Base-by-base conservation (phyloP, 2,797 vertebrate species). In the Mallotus villosus region DNA sequence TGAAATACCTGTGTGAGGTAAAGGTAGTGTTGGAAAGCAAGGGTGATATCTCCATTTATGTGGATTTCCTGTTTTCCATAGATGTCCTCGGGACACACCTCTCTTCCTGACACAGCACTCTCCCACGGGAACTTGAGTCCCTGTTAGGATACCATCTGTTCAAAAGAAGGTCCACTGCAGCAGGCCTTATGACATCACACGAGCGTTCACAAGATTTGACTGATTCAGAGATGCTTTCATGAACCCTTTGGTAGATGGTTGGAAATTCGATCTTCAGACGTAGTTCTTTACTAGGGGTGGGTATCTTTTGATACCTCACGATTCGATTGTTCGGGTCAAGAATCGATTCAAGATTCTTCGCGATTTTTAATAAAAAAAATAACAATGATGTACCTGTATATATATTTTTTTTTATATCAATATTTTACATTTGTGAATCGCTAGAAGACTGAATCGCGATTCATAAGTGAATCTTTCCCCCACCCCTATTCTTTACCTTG, bases 61-160 rank as follows among this genome's bases (percentile, higher is more conserved):
- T 99, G 98, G 86, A 99, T 91, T 86, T 99, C 96, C 74, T 97
- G 94, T n/a, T 85, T 65, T 49, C 95, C 95, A 0, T 96, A 98
- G 65, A 97, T 84, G 51, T 94, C 92, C 63, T 95, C 93, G 0
- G 95, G 95, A 77, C 98, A 98, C 69, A 98, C 94, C 55, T 99
- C 97, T 67, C 80, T 87, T 66, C 98, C 98, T 0, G 97, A 95
- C 62, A 92, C 88, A 0, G 96, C 95, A 0, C 97, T 98, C 88
- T 99, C 96, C 97, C 97, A 99, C 0, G 97, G 94, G 70, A 95
- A 99, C 84, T 99, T 99, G 0, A 97, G 90, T 0, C 98, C 98
- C 98, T 99, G 89, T 14, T 55, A 73, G 78, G 60, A 86, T 2
- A 76, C n/a, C 2, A 80, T 32, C 6, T 16, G 49, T 24, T 75